These are phyloP conservation scores for Poecilobothrus nobilitatus DNA, from an alignment of 2,888 invertebrate species.

Conservation along the genomic window DNA sequence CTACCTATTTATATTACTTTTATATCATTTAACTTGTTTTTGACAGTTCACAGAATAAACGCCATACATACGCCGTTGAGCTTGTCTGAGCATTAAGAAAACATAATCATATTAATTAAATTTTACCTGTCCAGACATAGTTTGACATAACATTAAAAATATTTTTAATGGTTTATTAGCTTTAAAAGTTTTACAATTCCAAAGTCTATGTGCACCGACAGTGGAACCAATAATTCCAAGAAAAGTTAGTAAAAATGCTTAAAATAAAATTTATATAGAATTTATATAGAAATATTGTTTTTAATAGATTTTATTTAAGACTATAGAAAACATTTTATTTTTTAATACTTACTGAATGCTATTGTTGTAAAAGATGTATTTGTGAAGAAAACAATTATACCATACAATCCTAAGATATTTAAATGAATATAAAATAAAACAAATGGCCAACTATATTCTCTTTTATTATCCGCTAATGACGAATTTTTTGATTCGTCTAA, in stretches of 20 bases:
- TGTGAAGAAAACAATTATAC: conserved; percentile 51
- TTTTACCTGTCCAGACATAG: conserved; percentile 75
- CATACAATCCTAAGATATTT: conserved; percentile 58
- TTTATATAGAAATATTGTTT: conserved; percentile 31
- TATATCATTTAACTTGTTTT: too few species aligned
- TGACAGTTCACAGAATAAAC: too few species aligned
- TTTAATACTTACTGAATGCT: conserved; percentile 52
- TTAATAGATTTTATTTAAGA: background rate
- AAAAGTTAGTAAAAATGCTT: conserved; percentile 57
- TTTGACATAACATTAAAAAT: conserved; percentile 74
- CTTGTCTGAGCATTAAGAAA: too few species aligned
- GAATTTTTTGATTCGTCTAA: background rate
- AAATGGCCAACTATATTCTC: conserved; percentile 63
- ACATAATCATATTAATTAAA: too few species aligned
- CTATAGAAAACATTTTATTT: background rate
- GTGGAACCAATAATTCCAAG: conserved; percentile 72
- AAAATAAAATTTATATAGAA: too few species aligned
- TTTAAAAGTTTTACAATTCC: conserved; percentile 81
- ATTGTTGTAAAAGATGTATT: conserved; percentile 55
- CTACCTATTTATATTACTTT: too few species aligned
- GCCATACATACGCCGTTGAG: too few species aligned
- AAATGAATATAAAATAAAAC: conserved; percentile 68
- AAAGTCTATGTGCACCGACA: conserved; percentile 85
- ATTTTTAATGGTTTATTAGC: conserved; percentile 63
- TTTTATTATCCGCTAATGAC: conserved; percentile 38